These are phyloP conservation scores for Phthorimaea operculella DNA, from an alignment of 1,140 invertebrate species.

Conservation along the genomic window DNA sequence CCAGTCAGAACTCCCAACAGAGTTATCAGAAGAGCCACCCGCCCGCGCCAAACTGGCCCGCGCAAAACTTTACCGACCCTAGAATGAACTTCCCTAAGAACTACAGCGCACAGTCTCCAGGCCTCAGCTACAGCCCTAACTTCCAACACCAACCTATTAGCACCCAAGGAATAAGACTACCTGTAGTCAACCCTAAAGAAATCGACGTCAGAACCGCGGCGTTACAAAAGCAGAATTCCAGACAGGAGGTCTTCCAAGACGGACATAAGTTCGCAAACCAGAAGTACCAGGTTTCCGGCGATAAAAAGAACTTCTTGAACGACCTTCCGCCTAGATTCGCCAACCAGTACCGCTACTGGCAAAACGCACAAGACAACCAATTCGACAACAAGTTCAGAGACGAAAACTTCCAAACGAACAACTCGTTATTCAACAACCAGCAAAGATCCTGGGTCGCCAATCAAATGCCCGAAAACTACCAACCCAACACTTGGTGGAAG, in stretches of 20 bases:
- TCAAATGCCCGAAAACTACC: slow-evolving; percentile 24
- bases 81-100: slow-evolving; percentile 45
- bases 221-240: slow-evolving; percentile 55
- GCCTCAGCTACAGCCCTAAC: slow-evolving; percentile 35
- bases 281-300: slow-evolving; percentile 46
- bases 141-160: slow-evolving; percentile 26
- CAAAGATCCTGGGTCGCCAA: slow-evolving; percentile 18
- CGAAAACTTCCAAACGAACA: slow-evolving; percentile 30
- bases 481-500: slow-evolving; percentile 44
- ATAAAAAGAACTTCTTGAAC: slow-evolving; percentile 54
- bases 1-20: slow-evolving; percentile 31
- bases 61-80: slow-evolving; percentile 27
- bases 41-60: slow-evolving; percentile 24
- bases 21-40: slow-evolving; percentile 29
- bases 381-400: slow-evolving; percentile 54
- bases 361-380: slow-evolving; percentile 42
- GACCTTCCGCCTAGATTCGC: slow-evolving; percentile 60
- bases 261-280: slow-evolving; percentile 39
- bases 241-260: slow-evolving; percentile 49
- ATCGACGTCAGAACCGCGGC: slow-evolving; percentile 61
- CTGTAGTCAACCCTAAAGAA: slow-evolving; percentile 65
- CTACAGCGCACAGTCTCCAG: slow-evolving; percentile 43
- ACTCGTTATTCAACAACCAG: slow-evolving; percentile 14
- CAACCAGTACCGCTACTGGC: slow-evolving; percentile 58
- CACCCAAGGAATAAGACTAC: slow-evolving; percentile 48